Percentiles rank a stretch among this genome's conserved stretches.
phyloP scores from a whole-genome alignment of 1,140 invertebrate genomes.

The Platyscapa corneri region DNA sequence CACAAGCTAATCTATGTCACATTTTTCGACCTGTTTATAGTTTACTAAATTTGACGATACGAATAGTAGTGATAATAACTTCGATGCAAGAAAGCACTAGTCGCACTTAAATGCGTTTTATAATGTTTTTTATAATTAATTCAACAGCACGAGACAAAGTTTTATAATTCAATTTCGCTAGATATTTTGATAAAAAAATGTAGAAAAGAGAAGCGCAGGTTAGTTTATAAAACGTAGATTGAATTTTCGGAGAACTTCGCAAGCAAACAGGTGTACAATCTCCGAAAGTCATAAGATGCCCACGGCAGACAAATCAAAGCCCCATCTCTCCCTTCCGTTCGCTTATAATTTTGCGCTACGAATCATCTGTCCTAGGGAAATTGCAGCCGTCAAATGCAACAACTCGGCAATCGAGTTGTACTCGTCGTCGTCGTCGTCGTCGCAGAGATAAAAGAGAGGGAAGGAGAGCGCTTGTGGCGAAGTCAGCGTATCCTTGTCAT shows the following conservation, averaged over 20 bases:
- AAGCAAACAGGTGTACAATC: not conserved
- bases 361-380: constrained; percentile 59
- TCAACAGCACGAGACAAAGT: too few relatives aligned
- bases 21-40: too few relatives aligned
- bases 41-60: too few relatives aligned
- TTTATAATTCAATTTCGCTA: too few relatives aligned
- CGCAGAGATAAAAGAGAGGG: constrained; percentile 64
- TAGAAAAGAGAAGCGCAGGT: not conserved
- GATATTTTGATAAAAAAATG: too few relatives aligned
- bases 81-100: too few relatives aligned
- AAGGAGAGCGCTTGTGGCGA: not conserved
- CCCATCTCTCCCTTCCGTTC: not conserved
- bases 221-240: too few relatives aligned
- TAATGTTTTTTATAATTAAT: too few relatives aligned
- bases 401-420: constrained; percentile 64
- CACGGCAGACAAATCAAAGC: not conserved
- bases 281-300: not conserved
- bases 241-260: too few relatives aligned
- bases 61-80: too few relatives aligned
- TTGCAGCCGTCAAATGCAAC: constrained; percentile 73
- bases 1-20: too few relatives aligned
- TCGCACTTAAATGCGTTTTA: too few relatives aligned
- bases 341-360: constrained; percentile 70
- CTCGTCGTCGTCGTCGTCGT: constrained; percentile 46
- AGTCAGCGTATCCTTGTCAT: constrained; percentile 28